Evolutionary conservation across 2,888 invertebrate species (phyloP), one percentile per base, ranked within the genome.

Genomic region (Plusia festucae): DNA sequence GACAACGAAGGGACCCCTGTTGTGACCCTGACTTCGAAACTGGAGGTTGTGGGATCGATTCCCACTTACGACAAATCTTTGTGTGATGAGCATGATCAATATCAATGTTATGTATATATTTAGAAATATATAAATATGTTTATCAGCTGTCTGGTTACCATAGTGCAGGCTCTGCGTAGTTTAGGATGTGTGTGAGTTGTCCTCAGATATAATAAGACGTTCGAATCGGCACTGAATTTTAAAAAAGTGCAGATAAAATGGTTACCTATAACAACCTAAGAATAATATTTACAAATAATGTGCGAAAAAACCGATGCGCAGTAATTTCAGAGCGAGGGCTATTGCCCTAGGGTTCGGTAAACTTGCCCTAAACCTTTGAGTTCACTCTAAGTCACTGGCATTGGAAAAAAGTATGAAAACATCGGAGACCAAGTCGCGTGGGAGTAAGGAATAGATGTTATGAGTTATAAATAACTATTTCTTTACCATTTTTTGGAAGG

Each of bases 281-380:
- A 44, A 16, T n/a, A 52, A 2, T 32, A 53, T 22, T 2, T n/a
- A 27, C 22, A 27, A 22, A 52, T 53, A 27, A 65, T 52, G 55
- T 49, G 40, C 49, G 24, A 56, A 59, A 69, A 55, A 60, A 44
- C 30, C 20, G 59, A 54, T 32, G 32, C 13, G 54, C 60, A 68
- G 63, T 53, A 27, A 46, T 9, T 30, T 9, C 9, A 30, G 9
- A 9, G 20, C 7, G 3, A 65, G 65, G 55, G 51, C 59, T 69
- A 9, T 70, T 63, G 59, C 70, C 68, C 79, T 58, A 13, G 40
- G 79, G 73, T 76, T n/a, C 65, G 64, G 81, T 76, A 81, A 79
- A 79, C 78, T 71, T 66, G 53, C 20, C 54, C 51, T 18, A 11
- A 73, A 61, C 65, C 71, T 54, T 65, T 51, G 40, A 24, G 65